Evolutionary conservation across 2,113 vertebrate species (phyloP).

Genomic region (Corythoichthys haematopterus): DNA sequence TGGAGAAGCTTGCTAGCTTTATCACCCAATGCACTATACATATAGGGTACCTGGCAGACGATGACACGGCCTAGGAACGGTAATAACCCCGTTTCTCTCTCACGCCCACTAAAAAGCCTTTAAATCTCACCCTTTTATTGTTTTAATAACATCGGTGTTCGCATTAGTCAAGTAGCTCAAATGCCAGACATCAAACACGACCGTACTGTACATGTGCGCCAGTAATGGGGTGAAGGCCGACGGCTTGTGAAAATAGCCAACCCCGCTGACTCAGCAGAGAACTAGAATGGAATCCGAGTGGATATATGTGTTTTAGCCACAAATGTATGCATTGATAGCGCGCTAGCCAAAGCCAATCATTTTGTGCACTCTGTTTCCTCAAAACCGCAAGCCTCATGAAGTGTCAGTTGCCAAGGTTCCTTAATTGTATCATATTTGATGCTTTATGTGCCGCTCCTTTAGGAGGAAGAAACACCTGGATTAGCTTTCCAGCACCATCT

Average conservation of each 20-base stretch:
- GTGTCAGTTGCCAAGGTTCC: conserved; percentile 38
- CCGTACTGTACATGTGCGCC: conserved; percentile 27
- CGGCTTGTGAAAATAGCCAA: conserved; percentile 63
- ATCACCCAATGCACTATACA: not conserved
- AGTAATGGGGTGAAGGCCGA: conserved; percentile 42
- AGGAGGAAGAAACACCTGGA: conserved; percentile 50
- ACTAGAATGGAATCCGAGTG: conserved; percentile 7
- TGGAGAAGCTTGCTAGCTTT: not conserved
- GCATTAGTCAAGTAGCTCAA: conserved; percentile 52
- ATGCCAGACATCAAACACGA: conserved; percentile 44
- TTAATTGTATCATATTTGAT: conserved; percentile 44
- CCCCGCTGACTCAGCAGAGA: conserved; percentile 57
- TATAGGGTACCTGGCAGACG: not conserved
- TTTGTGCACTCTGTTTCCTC: conserved; percentile 52
- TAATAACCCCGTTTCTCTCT: conserved; percentile 45
- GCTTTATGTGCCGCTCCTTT: conserved; percentile 40
- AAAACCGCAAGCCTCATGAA: conserved; percentile 68
- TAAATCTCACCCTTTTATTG: conserved; percentile 58
- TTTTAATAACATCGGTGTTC: conserved; percentile 58
- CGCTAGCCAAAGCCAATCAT: conserved; percentile 46
- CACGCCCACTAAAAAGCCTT: conserved; percentile 47
- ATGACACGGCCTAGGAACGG: conserved; percentile 42
- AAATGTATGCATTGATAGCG: conserved; percentile 23
- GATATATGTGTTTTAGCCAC: conserved; percentile 12
- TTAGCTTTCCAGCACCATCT: conserved; percentile 54